Evolutionary conservation across 2,888 invertebrate species (phyloP).

Genomic region (Lypha dubia): DNA sequence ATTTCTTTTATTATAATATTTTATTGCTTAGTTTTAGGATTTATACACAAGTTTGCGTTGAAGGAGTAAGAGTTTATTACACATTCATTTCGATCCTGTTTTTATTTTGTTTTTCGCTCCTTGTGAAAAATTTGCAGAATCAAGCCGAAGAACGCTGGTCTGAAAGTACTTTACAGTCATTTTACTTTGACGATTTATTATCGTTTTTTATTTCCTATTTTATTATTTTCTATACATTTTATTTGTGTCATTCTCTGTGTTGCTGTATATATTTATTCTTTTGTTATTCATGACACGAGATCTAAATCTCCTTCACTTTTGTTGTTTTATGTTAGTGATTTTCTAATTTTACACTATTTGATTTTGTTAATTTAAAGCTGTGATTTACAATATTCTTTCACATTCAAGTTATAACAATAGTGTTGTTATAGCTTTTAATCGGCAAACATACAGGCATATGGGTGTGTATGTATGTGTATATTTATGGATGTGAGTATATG

Average conservation of each 20-base stretch:
- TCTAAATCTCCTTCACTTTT: no score
- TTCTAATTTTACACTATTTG: constrained; percentile 66
- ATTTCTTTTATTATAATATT: constrained; percentile 27
- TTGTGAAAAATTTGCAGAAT: constrained; percentile 13
- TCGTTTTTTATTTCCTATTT: not conserved
- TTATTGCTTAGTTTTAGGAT: constrained; percentile 33
- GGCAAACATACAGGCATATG: no score
- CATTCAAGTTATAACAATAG: no score
- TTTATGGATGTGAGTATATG: no score
- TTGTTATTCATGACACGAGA: constrained; percentile 5
- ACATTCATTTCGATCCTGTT: no score
- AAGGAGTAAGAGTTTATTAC: not conserved
- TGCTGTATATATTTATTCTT: not conserved
- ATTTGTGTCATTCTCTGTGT: constrained; percentile 25
- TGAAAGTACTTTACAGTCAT: constrained; percentile 42
- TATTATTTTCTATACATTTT: not conserved
- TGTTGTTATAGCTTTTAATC: no score
- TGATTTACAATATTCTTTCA: constrained; percentile 53
- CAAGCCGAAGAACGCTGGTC: constrained; percentile 25
- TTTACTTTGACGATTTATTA: constrained; percentile 44
- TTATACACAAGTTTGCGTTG: not conserved
- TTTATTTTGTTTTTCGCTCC: constrained; percentile 15
- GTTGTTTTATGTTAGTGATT: constrained; percentile 44
- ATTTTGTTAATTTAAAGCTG: constrained; percentile 57
- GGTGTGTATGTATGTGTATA: no score